Evolutionary conservation across 2,888 invertebrate genomes (phyloP).

Genomic region (Blastobasis adustella): DNA sequence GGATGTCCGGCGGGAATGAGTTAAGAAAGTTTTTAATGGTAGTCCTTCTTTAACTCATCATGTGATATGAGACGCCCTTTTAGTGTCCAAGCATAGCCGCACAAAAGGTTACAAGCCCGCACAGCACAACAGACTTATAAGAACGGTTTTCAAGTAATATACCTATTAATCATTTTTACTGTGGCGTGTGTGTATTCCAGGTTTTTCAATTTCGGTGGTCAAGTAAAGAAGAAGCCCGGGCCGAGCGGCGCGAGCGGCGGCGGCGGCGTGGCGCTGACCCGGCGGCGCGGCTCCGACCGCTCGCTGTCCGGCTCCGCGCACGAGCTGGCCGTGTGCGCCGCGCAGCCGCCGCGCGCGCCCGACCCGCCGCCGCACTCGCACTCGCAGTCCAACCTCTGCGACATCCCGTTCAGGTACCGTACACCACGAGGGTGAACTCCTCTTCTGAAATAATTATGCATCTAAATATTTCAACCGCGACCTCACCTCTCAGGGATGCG

Average conservation of each 20-base stretch:
- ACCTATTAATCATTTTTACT: no score
- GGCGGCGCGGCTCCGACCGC: constrained; percentile 88
- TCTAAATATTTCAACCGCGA: no score
- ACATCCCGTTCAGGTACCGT: constrained; percentile 84
- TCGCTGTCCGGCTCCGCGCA: constrained; percentile 90
- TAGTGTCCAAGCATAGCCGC: no score
- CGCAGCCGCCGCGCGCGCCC: constrained; percentile 66
- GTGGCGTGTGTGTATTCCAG: constrained; percentile 55
- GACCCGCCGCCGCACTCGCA: constrained; percentile 93
- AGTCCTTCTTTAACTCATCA: no score
- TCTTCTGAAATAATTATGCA: no score
- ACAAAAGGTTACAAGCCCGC: no score
- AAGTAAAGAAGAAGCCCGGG: constrained; percentile 87
- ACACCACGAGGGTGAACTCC: neutral
- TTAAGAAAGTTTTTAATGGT: no score
- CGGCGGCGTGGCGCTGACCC: constrained; percentile 54
- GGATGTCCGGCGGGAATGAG: no score
- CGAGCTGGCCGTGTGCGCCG: constrained; percentile 84
- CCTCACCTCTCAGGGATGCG: constrained; percentile 39
- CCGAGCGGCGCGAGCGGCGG: constrained; percentile 44
- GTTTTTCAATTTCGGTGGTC: constrained; percentile 93
- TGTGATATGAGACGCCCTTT: no score
- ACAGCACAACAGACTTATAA: no score
- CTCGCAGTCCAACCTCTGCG: constrained; percentile 92
- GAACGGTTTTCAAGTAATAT: no score